Conservation (phyloP, 1,140 invertebrate genomes). For the Drosophila baimaii region DNA sequence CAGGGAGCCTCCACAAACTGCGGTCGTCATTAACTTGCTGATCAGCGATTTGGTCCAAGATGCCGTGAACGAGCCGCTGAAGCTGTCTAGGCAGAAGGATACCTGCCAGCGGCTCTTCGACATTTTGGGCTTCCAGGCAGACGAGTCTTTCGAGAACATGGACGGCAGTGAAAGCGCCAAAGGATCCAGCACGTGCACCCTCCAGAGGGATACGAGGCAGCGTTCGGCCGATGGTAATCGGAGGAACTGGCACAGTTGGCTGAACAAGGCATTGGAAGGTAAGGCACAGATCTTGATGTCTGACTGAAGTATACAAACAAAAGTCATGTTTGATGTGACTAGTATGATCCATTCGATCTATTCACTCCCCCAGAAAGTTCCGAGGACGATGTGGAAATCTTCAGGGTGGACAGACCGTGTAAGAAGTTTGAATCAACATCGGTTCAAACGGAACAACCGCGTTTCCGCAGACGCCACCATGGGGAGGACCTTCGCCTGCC, state of each 20-base stretch:
- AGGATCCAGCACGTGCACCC: conserved; percentile 15
- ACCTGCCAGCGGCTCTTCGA: conserved; percentile 64
- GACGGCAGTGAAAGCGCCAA: conserved; percentile 3
- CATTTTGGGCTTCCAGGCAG: conserved; percentile 50
- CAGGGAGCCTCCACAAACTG: conserved; percentile 48
- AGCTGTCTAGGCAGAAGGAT: conserved; percentile 9
- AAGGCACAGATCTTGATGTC: neutral
- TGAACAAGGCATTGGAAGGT: conserved; percentile 46
- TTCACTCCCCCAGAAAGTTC: conserved; percentile 48
- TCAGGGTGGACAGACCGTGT: neutral
- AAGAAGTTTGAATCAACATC: neutral
- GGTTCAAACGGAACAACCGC: conserved; percentile 67
- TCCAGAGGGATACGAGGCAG: neutral
- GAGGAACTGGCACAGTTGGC: conserved; percentile 54
- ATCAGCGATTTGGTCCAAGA: conserved; percentile 64
- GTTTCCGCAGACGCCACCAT: conserved; percentile 1
- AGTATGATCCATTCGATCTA: neutral
- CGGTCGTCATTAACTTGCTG: conserved; percentile 48
- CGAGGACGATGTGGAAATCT: conserved; percentile 60
- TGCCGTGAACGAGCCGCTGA: conserved; percentile 37
- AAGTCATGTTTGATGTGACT: neutral
- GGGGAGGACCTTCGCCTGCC: neutral
- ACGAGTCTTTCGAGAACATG: neutral
- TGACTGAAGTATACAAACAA: neutral
- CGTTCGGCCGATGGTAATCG: neutral